These are phyloP conservation scores for Ptyas mucosa DNA, from an alignment of 2,113 vertebrate genomes.

Conservation along the genomic window DNA sequence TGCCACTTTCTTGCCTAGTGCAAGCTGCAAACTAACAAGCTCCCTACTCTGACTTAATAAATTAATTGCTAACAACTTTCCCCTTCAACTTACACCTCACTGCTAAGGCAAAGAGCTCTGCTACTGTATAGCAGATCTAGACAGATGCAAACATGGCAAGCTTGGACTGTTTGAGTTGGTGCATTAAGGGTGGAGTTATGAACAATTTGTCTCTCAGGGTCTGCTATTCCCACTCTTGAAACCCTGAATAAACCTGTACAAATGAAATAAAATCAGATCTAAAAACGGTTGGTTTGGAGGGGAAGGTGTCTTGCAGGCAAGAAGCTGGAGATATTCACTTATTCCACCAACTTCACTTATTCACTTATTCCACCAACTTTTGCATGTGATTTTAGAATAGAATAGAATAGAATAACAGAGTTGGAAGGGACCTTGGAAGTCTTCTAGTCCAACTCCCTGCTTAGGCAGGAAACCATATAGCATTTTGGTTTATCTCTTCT, in stretches of 20 bases:
- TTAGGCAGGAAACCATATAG: too few species aligned
- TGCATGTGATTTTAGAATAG: neutral
- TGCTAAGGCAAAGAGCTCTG: neutral
- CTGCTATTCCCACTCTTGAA: neutral
- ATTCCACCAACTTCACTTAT: too few species aligned
- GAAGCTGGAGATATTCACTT: neutral
- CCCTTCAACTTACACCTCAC: neutral
- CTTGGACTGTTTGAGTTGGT: neutral
- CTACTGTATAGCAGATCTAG: neutral
- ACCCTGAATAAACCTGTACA: neutral
- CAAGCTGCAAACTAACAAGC: neutral
- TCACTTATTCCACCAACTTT: neutral
- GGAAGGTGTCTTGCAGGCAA: neutral
- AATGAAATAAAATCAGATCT: neutral
- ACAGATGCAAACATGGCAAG: neutral
- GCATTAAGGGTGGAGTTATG: neutral
- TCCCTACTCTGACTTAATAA: neutral
- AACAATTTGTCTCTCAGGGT: neutral
- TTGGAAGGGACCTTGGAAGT: too few species aligned
- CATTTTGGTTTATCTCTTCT: too few species aligned
- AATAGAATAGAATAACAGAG: too few species aligned
- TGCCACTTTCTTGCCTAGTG: neutral
- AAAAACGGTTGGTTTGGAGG: neutral
- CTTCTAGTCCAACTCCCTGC: too few species aligned
- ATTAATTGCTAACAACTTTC: neutral